Evolutionary conservation across 1,140 invertebrate species (phyloP).

Genomic region (Pseudachorutes palmiensis): DNA sequence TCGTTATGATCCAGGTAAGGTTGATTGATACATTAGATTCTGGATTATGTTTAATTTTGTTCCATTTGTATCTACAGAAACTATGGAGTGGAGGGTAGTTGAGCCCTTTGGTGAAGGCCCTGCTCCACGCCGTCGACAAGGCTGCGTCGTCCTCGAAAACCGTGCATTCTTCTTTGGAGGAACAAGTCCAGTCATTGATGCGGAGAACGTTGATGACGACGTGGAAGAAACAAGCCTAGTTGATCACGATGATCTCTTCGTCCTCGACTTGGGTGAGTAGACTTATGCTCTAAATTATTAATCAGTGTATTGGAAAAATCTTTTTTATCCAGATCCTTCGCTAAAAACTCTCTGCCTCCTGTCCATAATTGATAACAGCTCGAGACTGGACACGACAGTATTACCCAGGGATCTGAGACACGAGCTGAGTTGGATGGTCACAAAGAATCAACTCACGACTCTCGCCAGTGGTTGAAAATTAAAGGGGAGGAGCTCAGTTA

Average conservation of each 20-base stretch:
- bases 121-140: constrained; percentile 64
- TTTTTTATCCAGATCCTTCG: constrained; percentile 49
- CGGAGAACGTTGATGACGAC: constrained; percentile 18
- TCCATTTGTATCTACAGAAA: constrained; percentile 38
- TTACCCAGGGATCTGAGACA: constrained; percentile 57
- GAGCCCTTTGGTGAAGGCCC: constrained; percentile 54
- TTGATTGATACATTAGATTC: neutral
- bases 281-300: neutral
- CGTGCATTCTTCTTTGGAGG: constrained; percentile 76
- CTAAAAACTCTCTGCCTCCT: constrained; percentile 60
- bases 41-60: neutral
- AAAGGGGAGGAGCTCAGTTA: neutral
- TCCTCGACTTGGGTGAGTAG: constrained; percentile 59
- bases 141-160: constrained; percentile 61
- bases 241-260: constrained; percentile 68
- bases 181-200: constrained; percentile 53
- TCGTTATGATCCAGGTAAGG: constrained; percentile 53
- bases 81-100: constrained; percentile 44
- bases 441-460: constrained; percentile 31
- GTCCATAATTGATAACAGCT: constrained; percentile 51
- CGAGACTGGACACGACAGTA: constrained; percentile 50
- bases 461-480: constrained; percentile 19
- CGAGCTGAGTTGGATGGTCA: constrained; percentile 39
- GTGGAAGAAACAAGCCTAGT: constrained; percentile 46
- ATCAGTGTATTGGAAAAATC: constrained; percentile 2